Base-by-base conservation (phyloP, 2,888 invertebrate species). In the Phoenoteleia sp. region DNA sequence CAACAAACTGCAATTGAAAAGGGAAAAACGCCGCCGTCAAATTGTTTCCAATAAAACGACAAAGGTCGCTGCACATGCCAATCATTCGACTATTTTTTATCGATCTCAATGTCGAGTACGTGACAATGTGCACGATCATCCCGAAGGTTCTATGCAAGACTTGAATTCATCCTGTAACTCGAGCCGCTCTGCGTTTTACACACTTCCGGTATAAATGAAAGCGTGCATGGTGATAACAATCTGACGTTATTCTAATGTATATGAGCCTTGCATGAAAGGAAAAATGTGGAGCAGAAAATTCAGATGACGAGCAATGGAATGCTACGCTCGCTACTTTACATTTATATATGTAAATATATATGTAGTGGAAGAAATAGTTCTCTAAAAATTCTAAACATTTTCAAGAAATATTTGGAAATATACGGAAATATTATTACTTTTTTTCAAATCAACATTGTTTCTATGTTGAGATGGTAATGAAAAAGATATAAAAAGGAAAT, bases 151-250 rank as follows among this genome's bases (percentile, higher is more conserved):
- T 29, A 13, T 15, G 9, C n/a, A 9, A 13, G 29, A 27, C 45
- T 17, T 9, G n/a, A 0, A 15, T 23, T 33, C 36, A 21, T 27
- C 42, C 49, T 17, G 23, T 13, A 25, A 5, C 66, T n/a, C 9
- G 33, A 47, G 17, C 17, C 17, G n/a, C 17, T 2, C 52, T 6
- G 21, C 36, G 21, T 36, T 33, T 74, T 54, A 64, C 36, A 5
- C 21, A n/a, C 60, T 77, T 77, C 77, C 69, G 77, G 69, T 69
- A 15, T 66, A 69, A 69, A 49, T 77, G 69, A 69, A 77, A 67
- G 67, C 58, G 58, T 33, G 36, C 17, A 60, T 27, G 13, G 11
- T 33, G 76, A 76, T 76, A 52, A 66, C 66, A 33, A 76, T 76
- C 76, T 19, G 36, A 33, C 54, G 56, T 47, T 64, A 66, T 64